These are phyloP conservation scores for Vombatus ursinus DNA, from an alignment of 2,113 vertebrate species.

Conservation along the genomic window DNA sequence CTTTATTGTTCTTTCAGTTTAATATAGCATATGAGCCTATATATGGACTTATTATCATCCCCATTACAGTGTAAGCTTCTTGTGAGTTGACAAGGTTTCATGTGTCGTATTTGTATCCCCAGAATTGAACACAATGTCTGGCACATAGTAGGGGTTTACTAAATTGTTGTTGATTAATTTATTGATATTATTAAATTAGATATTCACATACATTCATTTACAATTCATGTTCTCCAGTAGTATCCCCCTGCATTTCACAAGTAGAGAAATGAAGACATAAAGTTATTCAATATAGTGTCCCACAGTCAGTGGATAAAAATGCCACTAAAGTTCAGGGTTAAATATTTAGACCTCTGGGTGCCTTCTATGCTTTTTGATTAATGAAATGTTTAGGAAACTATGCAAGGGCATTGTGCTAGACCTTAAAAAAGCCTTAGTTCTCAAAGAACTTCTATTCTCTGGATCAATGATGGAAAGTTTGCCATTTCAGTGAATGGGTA, in stretches of 20 bases:
- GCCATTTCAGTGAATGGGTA: not conserved
- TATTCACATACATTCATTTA: not conserved
- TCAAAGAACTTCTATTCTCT: not conserved
- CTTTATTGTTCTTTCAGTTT: not conserved
- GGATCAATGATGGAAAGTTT: not conserved
- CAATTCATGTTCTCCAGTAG: not conserved
- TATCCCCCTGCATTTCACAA: not conserved
- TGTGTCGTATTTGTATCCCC: not conserved
- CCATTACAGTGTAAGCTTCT: not conserved
- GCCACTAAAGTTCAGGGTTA: not conserved
- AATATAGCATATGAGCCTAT: not conserved
- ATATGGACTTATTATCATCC: not conserved
- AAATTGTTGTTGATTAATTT: not conserved
- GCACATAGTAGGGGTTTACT: not conserved
- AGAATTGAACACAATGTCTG: not conserved
- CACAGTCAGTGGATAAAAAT: not conserved
- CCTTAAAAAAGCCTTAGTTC: not conserved
- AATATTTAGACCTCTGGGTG: not conserved
- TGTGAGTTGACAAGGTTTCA: not conserved
- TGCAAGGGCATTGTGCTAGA: not conserved
- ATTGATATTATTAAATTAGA: not conserved
- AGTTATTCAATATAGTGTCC: not conserved
- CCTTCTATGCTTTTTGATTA: not conserved
- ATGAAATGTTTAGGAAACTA: not conserved
- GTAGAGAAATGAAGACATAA: constrained; percentile 21